These are phyloP conservation scores for Acanthurus lineatus DNA, from an alignment of 2,797 vertebrate species.

Conservation along the genomic window DNA sequence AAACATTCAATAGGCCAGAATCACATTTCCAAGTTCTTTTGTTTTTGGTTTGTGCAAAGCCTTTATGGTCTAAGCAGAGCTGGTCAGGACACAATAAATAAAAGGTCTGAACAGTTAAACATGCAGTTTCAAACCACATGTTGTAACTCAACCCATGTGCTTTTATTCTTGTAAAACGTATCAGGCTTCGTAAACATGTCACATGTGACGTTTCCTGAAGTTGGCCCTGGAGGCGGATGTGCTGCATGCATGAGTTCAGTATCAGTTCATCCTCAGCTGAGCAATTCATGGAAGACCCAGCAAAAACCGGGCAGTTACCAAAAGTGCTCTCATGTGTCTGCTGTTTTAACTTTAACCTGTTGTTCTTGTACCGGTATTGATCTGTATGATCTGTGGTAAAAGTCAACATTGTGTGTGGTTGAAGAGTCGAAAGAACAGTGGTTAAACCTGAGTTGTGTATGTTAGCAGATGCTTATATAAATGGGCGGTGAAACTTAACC, in stretches of 20 bases:
- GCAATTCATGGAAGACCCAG: slow-evolving; percentile 2
- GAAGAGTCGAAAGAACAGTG: slow-evolving; percentile 34
- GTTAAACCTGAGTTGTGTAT: slow-evolving; percentile 28
- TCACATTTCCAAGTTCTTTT: slow-evolving; percentile 32
- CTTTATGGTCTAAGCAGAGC: slow-evolving; percentile 9
- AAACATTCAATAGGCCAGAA: slow-evolving; percentile 25
- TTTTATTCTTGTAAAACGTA: slow-evolving; percentile 45
- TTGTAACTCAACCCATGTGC: slow-evolving; percentile 46
- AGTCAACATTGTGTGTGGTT: slow-evolving; percentile 67
- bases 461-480: slow-evolving; percentile 60
- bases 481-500: slow-evolving; percentile 52
- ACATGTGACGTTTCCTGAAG: slow-evolving; percentile 38
- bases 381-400: slow-evolving; percentile 72
- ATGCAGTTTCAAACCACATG: slow-evolving; percentile 13
- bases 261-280: slow-evolving; percentile 47
- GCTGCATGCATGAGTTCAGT: slow-evolving; percentile 31
- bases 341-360: slow-evolving; percentile 77
- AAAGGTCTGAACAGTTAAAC: slow-evolving; percentile 2
- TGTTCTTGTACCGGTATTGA: slow-evolving; percentile 70
- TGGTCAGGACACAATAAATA: slow-evolving; percentile 22
- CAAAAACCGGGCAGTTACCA: slow-evolving; percentile 1
- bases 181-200: slow-evolving; percentile 47
- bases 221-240: slow-evolving; percentile 32
- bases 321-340: slow-evolving; percentile 20
- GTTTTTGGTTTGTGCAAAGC: slow-evolving; percentile 9